phyloP scores from a whole-genome alignment of 2,113 vertebrate species.

The Hippocampus mohnikei region DNA sequence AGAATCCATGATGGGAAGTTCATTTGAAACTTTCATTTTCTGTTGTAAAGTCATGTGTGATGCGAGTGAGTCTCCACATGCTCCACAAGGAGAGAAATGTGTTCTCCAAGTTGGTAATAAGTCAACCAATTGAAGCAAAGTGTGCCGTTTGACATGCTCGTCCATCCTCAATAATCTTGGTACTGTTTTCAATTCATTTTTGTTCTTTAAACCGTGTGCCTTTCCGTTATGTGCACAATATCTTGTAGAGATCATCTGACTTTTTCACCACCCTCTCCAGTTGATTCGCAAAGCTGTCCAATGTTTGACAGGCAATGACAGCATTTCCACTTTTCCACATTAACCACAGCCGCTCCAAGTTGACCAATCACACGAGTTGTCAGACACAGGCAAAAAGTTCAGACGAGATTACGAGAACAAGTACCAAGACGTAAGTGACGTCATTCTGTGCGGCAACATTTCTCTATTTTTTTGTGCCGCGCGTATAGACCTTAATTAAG shows the following conservation, averaged over 20 bases:
- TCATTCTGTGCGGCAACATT: too few relatives aligned
- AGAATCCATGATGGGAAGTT: slow-evolving; percentile 30
- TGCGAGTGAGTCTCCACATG: not conserved
- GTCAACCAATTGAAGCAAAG: too few relatives aligned
- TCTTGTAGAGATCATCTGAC: not conserved
- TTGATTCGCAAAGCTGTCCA: too few relatives aligned
- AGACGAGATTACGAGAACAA: too few relatives aligned
- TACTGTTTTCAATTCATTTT: not conserved
- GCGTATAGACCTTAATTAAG: too few relatives aligned
- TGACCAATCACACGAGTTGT: not conserved
- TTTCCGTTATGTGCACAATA: not conserved
- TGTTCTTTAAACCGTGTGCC: not conserved
- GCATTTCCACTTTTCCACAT: not conserved
- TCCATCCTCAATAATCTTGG: not conserved
- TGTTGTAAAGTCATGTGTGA: slow-evolving; percentile 19
- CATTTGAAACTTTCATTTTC: slow-evolving; percentile 19
- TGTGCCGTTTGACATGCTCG: not conserved
- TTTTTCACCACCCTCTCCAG: not conserved
- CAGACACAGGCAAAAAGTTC: not conserved
- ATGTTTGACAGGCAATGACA: not conserved
- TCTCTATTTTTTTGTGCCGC: too few relatives aligned
- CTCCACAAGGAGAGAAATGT: not conserved
- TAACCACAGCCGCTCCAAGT: not conserved
- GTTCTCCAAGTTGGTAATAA: not conserved
- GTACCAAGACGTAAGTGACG: too few relatives aligned